Evolutionary conservation across 2,113 vertebrate species (phyloP), one percentile per base, ranked within the genome.

Genomic region (Nanorana parkeri): DNA sequence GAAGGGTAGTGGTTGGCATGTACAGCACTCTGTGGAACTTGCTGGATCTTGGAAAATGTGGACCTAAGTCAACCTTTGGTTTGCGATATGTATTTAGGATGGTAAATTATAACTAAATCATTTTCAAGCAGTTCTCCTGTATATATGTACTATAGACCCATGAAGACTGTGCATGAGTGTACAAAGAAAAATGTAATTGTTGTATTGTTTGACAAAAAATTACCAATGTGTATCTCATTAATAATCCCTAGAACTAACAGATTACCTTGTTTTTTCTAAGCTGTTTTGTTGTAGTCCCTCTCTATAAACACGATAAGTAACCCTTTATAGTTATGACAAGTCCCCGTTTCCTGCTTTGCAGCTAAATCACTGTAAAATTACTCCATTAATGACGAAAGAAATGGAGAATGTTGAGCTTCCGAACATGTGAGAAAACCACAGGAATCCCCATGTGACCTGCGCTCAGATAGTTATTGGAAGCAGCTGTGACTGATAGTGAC

Each of bases 361-460:
- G 69, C 51, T 52, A 74, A 63, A 72, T 51, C 4, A 73, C 17
- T 83, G 55, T 41, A 89, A 89, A 90, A 90, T 89, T 87, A 89
- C 85, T 74, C 81, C 80, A 85, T 87, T 85, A 84, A 86, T 81
- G 83, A 84, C 54, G 83, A 84, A 47, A 26, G 16, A 51, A 81
- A 52, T 21, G n/a, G 80, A 73, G 54, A 68, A 41, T 63, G 47
- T 54, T 41, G 64, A 68, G 63, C 80, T 82, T 76, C 80, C 83
- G 85, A 69, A 77, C 84, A 82, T 47, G 83, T 78, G 84, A 86
- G 84, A 82, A 82, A 80, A 88, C 91, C 85, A 61, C 91, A 88
- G 73, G 85, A 87, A 90, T 88, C 89, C 90, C 91, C 92, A 86
- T 84, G 88, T 89, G 91, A 89, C 85, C 36, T 75, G 89, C 78